Evolutionary conservation across 2,797 vertebrate species (phyloP).

Genomic region (Zenarchopterus dispar): DNA sequence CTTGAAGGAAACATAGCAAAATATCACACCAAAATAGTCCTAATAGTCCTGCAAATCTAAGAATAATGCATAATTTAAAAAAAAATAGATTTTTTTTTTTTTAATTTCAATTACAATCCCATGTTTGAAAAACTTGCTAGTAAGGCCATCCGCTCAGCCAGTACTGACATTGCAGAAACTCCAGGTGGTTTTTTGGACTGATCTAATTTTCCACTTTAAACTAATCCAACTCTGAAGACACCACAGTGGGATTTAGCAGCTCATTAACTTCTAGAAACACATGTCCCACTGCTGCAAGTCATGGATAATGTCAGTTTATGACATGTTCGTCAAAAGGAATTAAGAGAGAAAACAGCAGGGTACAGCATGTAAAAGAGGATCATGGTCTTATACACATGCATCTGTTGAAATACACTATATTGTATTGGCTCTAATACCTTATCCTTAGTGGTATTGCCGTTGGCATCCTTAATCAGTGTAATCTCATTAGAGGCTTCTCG

Average conservation of each 20-base stretch:
- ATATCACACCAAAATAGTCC: too few species aligned
- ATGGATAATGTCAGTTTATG: slow-evolving; percentile 10
- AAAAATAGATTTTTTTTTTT: too few species aligned
- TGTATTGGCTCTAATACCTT: slow-evolving; percentile 5
- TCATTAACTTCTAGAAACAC: slow-evolving; percentile 22
- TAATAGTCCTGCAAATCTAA: too few species aligned
- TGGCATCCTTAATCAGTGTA: slow-evolving; percentile 21
- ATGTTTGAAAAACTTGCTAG: neutral
- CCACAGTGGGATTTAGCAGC: slow-evolving; percentile 15
- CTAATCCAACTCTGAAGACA: slow-evolving; percentile 21
- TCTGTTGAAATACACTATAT: neutral
- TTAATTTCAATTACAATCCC: neutral
- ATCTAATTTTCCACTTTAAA: slow-evolving; percentile 32
- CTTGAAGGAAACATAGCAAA: too few species aligned
- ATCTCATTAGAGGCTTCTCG: slow-evolving; percentile 21
- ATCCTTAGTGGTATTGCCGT: slow-evolving; percentile 3
- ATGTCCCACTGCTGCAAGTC: slow-evolving; percentile 6
- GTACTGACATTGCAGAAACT: neutral
- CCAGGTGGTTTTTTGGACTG: slow-evolving; percentile 26
- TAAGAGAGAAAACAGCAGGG: slow-evolving; percentile 1
- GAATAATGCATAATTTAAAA: too few species aligned
- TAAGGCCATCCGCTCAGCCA: neutral
- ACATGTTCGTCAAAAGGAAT: neutral
- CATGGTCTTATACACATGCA: slow-evolving; percentile 3
- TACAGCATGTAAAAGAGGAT: slow-evolving; percentile 1